A percentile compares a stretch with the other conserved stretches of the same genome.
Evolutionary conservation across 37 sponge, comb jelly and placozoan species (phyloP).

Genomic region (Ephydatia muelleri): DNA sequence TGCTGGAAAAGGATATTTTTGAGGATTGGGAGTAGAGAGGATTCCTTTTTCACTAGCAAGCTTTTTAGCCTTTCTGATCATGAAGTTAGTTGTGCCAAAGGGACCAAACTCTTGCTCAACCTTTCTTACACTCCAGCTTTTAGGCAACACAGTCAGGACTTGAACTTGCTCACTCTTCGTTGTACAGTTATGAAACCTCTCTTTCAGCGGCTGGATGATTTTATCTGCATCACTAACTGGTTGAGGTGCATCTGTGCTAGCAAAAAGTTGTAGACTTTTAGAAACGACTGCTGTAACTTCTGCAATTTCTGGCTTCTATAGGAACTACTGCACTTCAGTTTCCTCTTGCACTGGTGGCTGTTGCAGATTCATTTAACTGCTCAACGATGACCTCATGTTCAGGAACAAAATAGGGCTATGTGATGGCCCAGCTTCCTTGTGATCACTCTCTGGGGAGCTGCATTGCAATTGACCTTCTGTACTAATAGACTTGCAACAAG

Average conservation of each 20-base stretch:
- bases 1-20: conserved; percentile 6
- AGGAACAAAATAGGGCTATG: background rate
- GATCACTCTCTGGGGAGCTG: background rate
- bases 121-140: conserved; percentile 25
- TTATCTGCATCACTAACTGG: conserved; percentile 11
- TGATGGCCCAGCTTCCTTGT: background rate
- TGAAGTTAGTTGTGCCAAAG: conserved; percentile 11
- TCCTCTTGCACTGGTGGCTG: conserved; percentile 1
- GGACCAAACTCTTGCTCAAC: conserved; percentile 22
- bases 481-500: background rate
- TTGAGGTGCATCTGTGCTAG: background rate
- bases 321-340: background rate
- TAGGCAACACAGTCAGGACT: conserved; percentile 27
- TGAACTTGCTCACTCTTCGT: conserved; percentile 18
- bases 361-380: background rate
- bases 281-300: background rate
- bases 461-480: background rate
- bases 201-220: conserved; percentile 32
- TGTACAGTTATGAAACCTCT: conserved; percentile 22
- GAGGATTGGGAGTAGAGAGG: conserved; percentile 39
- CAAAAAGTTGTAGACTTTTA: background rate
- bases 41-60: conserved; percentile 40
- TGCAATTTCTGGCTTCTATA: background rate
- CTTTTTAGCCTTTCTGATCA: conserved; percentile 30
- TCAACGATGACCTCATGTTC: background rate